Conservation (phyloP, 2,113 vertebrate species). For the Heliornis fulica region DNA sequence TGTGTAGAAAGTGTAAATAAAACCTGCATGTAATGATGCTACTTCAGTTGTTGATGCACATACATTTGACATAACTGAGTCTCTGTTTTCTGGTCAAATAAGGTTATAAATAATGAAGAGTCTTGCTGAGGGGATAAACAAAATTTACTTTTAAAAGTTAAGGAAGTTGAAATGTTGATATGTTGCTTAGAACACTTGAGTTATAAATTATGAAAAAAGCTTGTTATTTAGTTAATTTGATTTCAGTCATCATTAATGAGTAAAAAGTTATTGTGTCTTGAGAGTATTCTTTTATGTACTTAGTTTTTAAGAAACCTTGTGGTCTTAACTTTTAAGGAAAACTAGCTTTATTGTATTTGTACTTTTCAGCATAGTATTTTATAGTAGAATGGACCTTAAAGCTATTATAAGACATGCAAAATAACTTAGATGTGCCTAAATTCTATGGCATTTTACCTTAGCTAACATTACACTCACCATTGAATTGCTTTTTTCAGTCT, state of each 20-base stretch:
- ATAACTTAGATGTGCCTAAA: not conserved
- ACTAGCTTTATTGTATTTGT: not conserved
- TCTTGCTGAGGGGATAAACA: not conserved
- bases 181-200: not conserved
- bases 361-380: not conserved
- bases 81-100: not conserved
- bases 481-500: constrained; percentile 67
- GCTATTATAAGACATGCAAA: not conserved
- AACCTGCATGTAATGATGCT: not conserved
- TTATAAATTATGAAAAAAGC: not conserved
- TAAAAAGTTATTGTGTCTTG: not conserved
- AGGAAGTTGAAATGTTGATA: not conserved
- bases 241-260: not conserved
- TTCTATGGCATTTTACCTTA: not conserved
- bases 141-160: not conserved
- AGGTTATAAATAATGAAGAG: not conserved
- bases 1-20: not conserved
- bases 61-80: not conserved
- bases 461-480: not conserved
- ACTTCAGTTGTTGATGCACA: not conserved
- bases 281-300: not conserved
- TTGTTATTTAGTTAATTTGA: not conserved
- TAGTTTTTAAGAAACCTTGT: not conserved
- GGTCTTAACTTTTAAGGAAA: not conserved
- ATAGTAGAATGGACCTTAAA: not conserved